These are phyloP conservation scores for Acrocephalus kingi DNA, from an alignment of 2,113 vertebrate species.

Conservation along the genomic window DNA sequence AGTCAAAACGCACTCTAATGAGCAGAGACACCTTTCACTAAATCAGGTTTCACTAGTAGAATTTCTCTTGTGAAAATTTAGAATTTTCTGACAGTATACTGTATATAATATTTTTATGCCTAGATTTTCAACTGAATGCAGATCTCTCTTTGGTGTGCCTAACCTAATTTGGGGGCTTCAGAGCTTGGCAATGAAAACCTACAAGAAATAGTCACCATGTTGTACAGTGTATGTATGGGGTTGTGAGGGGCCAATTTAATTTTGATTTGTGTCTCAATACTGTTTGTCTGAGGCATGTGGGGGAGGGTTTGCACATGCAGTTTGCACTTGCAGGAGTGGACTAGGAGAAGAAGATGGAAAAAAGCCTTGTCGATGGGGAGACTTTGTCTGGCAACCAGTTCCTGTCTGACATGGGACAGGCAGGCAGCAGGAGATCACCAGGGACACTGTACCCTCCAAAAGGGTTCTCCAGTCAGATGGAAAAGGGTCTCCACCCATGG, in stretches of 20 bases:
- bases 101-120: neutral
- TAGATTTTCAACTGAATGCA: neutral
- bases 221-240: neutral
- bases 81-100: neutral
- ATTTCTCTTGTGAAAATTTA: neutral
- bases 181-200: neutral
- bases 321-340: too few relatives aligned
- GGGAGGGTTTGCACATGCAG: rapidly evolving
- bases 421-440: too few relatives aligned
- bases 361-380: neutral
- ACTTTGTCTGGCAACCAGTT: too few relatives aligned
- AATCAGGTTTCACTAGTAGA: neutral
- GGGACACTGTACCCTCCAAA: too few relatives aligned
- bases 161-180: neutral
- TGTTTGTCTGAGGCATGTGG: neutral
- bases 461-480: too few relatives aligned
- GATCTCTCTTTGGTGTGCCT: neutral
- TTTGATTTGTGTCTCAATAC: neutral
- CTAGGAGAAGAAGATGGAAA: neutral
- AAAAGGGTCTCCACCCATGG: neutral
- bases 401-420: too few relatives aligned
- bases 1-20: rapidly evolving
- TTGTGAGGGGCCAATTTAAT: neutral
- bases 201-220: neutral
- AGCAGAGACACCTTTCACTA: neutral